Conservation (phyloP, 1,140 invertebrate species). For the Atta colombica region DNA sequence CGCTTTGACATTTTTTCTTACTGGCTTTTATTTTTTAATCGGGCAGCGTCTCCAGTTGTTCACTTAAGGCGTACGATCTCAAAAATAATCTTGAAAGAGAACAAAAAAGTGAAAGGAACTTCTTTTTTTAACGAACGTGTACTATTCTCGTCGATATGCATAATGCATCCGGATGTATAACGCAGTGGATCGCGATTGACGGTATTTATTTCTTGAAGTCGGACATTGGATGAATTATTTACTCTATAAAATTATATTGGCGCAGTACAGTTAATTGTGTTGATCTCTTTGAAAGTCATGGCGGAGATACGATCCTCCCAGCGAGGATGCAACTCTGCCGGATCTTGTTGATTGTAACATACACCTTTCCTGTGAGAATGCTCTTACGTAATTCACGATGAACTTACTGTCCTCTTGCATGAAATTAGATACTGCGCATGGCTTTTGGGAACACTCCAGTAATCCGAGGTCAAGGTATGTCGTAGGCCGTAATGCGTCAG, state of each 20-base stretch:
- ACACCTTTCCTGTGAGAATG: background rate
- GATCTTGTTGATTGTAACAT: slow-evolving; percentile 12
- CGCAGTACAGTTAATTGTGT: background rate
- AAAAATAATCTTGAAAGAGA: background rate
- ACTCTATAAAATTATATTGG: background rate
- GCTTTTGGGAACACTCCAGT: background rate
- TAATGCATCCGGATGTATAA: slow-evolving; percentile 33
- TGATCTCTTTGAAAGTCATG: background rate
- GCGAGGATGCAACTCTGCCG: slow-evolving; percentile 1
- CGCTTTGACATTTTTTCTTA: background rate
- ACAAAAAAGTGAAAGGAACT: background rate
- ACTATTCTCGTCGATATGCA: slow-evolving; percentile 28
- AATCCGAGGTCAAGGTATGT: slow-evolving; percentile 51
- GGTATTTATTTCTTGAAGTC: background rate
- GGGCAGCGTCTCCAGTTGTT: background rate
- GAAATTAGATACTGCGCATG: slow-evolving; percentile 58
- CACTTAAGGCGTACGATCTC: background rate
- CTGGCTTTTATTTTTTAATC: slow-evolving; percentile 7
- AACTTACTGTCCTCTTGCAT: slow-evolving; percentile 45
- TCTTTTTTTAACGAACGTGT: background rate
- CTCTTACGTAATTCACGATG: slow-evolving; percentile 61
- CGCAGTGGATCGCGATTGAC: background rate
- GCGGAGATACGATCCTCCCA: background rate
- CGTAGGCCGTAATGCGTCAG: slow-evolving; percentile 30
- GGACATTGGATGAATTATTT: background rate